These are phyloP conservation scores for Vesta saturnalis DNA, from an alignment of 2,888 invertebrate genomes.

Conservation along the genomic window DNA sequence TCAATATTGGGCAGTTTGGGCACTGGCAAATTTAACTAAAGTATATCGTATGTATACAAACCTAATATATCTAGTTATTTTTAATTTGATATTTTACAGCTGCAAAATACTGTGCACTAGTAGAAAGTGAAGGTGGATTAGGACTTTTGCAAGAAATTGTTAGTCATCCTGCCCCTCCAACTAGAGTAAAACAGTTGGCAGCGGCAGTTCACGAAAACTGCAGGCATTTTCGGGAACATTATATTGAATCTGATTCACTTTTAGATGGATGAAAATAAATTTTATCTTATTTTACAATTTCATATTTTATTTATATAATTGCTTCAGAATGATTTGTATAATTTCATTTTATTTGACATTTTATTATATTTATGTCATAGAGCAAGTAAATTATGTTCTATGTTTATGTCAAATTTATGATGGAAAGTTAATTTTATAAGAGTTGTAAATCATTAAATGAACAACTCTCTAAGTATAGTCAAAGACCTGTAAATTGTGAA, in stretches of 20 bases:
- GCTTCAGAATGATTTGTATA: neutral
- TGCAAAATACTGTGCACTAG: slow-evolving; percentile 89
- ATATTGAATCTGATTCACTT: slow-evolving; percentile 32
- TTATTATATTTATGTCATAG: too few relatives aligned
- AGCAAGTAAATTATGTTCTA: too few relatives aligned
- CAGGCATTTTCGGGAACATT: slow-evolving; percentile 47
- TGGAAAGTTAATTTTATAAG: neutral
- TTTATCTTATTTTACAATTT: neutral
- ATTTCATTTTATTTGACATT: neutral
- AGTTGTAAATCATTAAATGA: neutral
- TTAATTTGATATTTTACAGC: slow-evolving; percentile 67
- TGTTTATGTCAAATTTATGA: neutral
- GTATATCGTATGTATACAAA: slow-evolving; percentile 82
- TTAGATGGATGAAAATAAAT: slow-evolving; percentile 33
- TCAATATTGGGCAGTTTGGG: slow-evolving; percentile 98
- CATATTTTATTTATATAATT: neutral
- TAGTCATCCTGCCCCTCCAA: slow-evolving; percentile 70
- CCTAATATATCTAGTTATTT: neutral
- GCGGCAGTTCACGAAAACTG: slow-evolving; percentile 75
- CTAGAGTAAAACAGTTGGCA: slow-evolving; percentile 75
- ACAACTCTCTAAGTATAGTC: neutral
- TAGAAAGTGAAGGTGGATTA: slow-evolving; percentile 88
- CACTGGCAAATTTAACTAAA: slow-evolving; percentile 93
- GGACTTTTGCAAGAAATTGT: slow-evolving; percentile 75
- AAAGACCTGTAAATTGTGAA: neutral